These are phyloP conservation scores for Boulengeromyrus knoepffleri DNA, from an alignment of 2,113 vertebrate genomes.

Conservation along the genomic window DNA sequence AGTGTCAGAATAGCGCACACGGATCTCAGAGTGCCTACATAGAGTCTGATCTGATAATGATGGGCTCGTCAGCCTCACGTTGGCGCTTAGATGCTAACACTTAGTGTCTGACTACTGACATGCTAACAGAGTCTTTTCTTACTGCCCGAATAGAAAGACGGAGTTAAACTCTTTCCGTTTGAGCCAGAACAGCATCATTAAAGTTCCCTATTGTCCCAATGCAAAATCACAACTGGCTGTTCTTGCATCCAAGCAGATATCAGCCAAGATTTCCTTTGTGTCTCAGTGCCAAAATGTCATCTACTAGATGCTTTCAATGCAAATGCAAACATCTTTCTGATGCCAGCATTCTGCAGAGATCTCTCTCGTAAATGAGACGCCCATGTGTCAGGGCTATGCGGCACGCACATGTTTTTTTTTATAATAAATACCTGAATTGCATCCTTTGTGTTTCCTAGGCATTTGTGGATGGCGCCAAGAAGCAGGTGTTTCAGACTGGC, in stretches of 20 bases:
- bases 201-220: background rate
- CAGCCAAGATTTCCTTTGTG: background rate
- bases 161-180: background rate
- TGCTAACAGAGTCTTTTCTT: background rate
- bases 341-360: background rate
- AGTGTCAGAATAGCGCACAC: background rate
- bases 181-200: background rate
- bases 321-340: background rate
- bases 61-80: background rate
- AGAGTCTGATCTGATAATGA: background rate
- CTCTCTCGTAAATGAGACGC: background rate
- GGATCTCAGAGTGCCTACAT: background rate
- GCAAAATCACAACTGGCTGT: background rate
- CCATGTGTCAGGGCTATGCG: background rate
- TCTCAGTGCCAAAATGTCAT: background rate
- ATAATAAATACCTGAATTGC: constrained; percentile 72
- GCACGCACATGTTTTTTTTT: background rate
- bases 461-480: constrained; percentile 94
- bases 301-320: background rate
- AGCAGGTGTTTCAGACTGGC: constrained; percentile 84
- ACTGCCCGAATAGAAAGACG: background rate
- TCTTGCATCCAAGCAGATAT: background rate
- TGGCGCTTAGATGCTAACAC: background rate
- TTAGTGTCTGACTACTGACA: background rate
- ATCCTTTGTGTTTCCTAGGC: constrained; percentile 88